A percentile compares a stretch with the other conserved stretches of the same genome.
These are phyloP conservation scores for Hipparchia semele DNA, from an alignment of 2,888 invertebrate species.

Conservation along the genomic window DNA sequence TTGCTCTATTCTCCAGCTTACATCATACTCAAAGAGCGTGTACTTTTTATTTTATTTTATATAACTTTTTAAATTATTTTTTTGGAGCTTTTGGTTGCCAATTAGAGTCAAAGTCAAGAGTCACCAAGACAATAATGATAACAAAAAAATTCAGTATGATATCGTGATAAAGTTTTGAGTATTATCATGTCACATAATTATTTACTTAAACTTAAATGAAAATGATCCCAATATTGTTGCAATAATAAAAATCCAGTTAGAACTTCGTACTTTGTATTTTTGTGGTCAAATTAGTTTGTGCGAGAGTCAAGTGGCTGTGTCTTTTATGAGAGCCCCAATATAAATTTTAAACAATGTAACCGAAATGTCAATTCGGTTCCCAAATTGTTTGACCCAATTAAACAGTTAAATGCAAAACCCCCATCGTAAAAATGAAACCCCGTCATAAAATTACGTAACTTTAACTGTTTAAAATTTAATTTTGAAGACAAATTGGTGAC, in stretches of 20 bases:
- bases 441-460: conserved; percentile 12
- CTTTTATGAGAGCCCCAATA: conserved; percentile 66
- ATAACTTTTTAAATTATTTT: not conserved
- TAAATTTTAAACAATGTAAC: conserved; percentile 74
- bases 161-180: not conserved
- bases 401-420: conserved; percentile 66
- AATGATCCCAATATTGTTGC: conserved; percentile 45
- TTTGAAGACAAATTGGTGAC: not conserved
- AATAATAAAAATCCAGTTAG: conserved; percentile 40
- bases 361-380: conserved; percentile 60
- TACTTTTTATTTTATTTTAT: not conserved
- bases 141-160: not conserved
- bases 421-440: conserved; percentile 58
- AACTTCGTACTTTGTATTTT: conserved; percentile 62
- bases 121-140: not conserved
- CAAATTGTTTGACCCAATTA: conserved; percentile 62
- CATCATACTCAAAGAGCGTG: conserved; percentile 8
- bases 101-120: not conserved
- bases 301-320: conserved; percentile 60
- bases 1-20: not conserved
- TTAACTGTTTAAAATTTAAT: conserved; percentile 12
- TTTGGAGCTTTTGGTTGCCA: not conserved
- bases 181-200: too few relatives aligned
- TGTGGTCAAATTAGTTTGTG: conserved; percentile 62
- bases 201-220: not conserved